phyloP scores from a whole-genome alignment of 2,888 invertebrate genomes.

The Oscheius sp. region DNA sequence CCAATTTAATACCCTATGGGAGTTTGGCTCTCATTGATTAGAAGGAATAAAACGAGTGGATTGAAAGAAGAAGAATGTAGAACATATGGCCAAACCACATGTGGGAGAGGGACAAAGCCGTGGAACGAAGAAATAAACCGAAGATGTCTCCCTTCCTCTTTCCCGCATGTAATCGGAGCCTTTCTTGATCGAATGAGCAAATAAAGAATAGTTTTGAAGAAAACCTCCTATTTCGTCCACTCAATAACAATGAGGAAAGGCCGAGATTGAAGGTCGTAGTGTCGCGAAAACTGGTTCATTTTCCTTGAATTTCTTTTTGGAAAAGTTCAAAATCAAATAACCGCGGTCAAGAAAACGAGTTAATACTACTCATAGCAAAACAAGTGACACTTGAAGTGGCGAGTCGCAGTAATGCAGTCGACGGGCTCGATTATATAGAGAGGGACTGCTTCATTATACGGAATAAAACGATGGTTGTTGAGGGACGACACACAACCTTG shows the following conservation, averaged over 20 bases:
- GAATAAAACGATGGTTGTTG: no score
- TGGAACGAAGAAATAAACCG: neutral
- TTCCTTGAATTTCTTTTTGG: no score
- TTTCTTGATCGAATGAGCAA: neutral
- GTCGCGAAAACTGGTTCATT: slow-evolving; percentile 18
- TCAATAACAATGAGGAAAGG: neutral
- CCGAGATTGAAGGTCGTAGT: slow-evolving; percentile 24
- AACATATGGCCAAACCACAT: neutral
- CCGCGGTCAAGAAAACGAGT: no score
- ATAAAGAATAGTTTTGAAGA: no score
- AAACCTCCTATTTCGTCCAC: no score
- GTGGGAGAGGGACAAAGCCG: neutral
- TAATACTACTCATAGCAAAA: no score
- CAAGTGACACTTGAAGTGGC: no score
- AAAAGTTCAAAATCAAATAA: neutral
- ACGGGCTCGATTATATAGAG: no score
- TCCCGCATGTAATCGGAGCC: neutral
- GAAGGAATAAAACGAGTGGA: neutral
- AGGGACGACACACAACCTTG: no score
- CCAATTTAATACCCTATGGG: no score
- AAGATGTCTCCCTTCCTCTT: neutral
- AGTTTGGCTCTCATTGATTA: neutral
- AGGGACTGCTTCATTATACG: no score
- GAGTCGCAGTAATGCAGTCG: no score
- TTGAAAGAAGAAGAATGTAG: neutral